Base-by-base conservation (phyloP, 1,140 invertebrate genomes). In the Eufriesea mexicana region DNA sequence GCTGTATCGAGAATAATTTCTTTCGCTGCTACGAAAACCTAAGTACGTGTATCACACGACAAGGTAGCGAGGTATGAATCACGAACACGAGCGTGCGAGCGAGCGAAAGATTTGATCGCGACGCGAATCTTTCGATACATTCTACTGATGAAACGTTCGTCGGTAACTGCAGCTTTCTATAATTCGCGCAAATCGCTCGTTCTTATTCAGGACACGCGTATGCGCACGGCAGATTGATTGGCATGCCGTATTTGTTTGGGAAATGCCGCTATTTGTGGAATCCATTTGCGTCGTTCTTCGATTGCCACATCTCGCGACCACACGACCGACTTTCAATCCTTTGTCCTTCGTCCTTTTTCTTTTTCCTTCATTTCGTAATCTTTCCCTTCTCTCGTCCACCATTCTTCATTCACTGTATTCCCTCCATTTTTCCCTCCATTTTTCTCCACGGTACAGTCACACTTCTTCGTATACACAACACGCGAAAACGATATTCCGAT, bases 131-230 rank as follows among this genome's bases (percentile, higher is more conserved):
- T 59, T 61, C 45, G 72, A 68, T 45, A 23, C 49, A 23, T 59
- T 18, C 83, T 25, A 2, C 18, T 23, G 59, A 71, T 28, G 25
- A 42, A 51, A 49, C 8, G 20, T 57, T 59, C 16, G n/a, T 16
- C 67, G 47, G 8, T 61, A 47, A n/a, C 64, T 49, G 5, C 23
- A 75, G 54, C 68, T 84, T 83, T 49, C 47, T 59, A 71, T 91
- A 85, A 91, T 90, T 87, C 86, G 86, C 82, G 84, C 74, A 90
- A 91, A 90, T 89, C 74, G 80, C 55, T 71, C 61, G 67, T 84
- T 89, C 88, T 90, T 91, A 91, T 90, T 91, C 91, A 75, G 76
- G 75, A 70, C 90, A 89, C 89, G 90, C 67, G 47, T 87, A 35
- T 73, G 68, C 78, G 18, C 80, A 78, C 67, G 79, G 74, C 79